These are phyloP conservation scores for Bucorvus abyssinicus DNA, from an alignment of 2,797 vertebrate species.

Conservation along the genomic window DNA sequence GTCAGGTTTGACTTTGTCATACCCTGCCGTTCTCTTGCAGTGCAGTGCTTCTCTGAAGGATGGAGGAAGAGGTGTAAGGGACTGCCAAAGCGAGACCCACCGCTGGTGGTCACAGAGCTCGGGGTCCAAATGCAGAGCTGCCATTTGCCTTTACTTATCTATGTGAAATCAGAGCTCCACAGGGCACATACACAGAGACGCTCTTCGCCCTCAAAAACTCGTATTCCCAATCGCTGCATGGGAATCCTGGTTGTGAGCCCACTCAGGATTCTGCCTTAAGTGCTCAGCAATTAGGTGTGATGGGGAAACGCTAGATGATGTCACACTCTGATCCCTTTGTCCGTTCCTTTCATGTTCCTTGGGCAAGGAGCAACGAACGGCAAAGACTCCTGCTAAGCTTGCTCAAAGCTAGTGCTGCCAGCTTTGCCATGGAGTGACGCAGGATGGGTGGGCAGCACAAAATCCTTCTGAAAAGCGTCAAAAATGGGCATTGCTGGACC, in stretches of 20 bases:
- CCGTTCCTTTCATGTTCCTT: not conserved
- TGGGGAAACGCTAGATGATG: not conserved
- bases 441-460: not conserved
- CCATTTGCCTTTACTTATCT: fast-evolving
- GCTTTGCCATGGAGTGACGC: not conserved
- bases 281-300: not conserved
- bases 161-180: not conserved
- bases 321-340: not conserved
- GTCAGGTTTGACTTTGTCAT: not conserved
- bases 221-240: fast-evolving
- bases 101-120: not conserved
- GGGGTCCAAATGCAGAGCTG: not conserved
- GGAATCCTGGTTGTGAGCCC: not conserved
- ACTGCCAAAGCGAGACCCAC: not conserved
- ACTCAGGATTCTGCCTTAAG: not conserved
- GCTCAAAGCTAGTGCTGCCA: not conserved
- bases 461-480: not conserved
- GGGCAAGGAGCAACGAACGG: not conserved
- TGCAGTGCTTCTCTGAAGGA: not conserved
- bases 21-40: not conserved
- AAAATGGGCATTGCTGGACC: not conserved
- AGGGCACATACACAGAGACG: not conserved
- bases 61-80: not conserved
- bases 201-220: not conserved
- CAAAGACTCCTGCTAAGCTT: not conserved